These are phyloP conservation scores for Rhagonycha fulva DNA, from an alignment of 2,888 invertebrate species.

Conservation along the genomic window DNA sequence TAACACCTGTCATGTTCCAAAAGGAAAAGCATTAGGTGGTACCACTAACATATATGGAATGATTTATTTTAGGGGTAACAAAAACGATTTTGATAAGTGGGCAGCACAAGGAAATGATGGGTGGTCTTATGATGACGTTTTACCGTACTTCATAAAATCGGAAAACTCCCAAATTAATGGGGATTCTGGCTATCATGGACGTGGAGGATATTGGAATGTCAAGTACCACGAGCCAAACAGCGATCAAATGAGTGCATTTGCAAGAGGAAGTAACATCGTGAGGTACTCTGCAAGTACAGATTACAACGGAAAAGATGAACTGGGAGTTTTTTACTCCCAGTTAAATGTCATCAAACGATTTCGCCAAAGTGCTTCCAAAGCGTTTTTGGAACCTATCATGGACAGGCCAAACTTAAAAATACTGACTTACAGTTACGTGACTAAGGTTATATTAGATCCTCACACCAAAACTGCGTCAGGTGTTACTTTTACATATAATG, in stretches of 20 bases:
- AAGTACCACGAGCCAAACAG: slow-evolving; percentile 61
- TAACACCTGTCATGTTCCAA: slow-evolving; percentile 22
- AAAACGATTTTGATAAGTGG: slow-evolving; percentile 30
- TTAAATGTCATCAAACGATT: slow-evolving; percentile 55
- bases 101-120: slow-evolving; percentile 44
- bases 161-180: slow-evolving; percentile 49
- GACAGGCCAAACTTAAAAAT: slow-evolving; percentile 69
- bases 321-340: slow-evolving; percentile 67
- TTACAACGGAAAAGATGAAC: slow-evolving; percentile 64
- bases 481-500: slow-evolving; percentile 68
- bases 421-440: slow-evolving; percentile 69
- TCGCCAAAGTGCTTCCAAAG: slow-evolving; percentile 75
- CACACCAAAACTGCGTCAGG: slow-evolving; percentile 63
- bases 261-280: slow-evolving; percentile 66
- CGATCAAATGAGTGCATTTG: slow-evolving; percentile 63
- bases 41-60: slow-evolving; percentile 31
- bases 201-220: slow-evolving; percentile 68
- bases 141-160: slow-evolving; percentile 45
- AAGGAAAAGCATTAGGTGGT: slow-evolving; percentile 35
- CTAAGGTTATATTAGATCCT: slow-evolving; percentile 66
- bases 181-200: slow-evolving; percentile 67
- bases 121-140: slow-evolving; percentile 53
- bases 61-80: slow-evolving; percentile 31
- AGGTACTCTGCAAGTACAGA: slow-evolving; percentile 62
- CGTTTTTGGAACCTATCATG: slow-evolving; percentile 71